A percentile compares a stretch with the other conserved stretches of the same genome.
These are phyloP conservation scores for Drosophila ercepeae DNA, from an alignment of 1,140 invertebrate genomes.

Conservation along the genomic window DNA sequence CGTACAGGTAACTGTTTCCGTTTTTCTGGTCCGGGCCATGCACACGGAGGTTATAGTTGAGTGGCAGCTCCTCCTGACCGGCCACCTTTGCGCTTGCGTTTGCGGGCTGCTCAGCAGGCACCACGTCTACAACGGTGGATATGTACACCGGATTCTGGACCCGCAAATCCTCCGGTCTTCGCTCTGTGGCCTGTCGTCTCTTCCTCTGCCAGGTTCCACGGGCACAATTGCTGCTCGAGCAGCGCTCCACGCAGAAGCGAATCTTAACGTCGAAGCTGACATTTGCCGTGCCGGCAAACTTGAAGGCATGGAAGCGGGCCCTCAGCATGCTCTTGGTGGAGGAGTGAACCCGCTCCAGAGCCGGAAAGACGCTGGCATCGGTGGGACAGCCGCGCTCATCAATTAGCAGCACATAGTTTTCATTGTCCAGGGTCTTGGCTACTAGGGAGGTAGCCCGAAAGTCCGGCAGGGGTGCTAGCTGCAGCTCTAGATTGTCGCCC, in stretches of 20 bases:
- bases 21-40: constrained; percentile 77
- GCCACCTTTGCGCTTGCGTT: constrained; percentile 32
- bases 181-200: constrained; percentile 33
- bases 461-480: constrained; percentile 67
- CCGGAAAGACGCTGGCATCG: constrained; percentile 84
- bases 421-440: constrained; percentile 84
- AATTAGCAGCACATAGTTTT: constrained; percentile 85
- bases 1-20: constrained; percentile 83
- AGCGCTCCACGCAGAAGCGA: constrained; percentile 83
- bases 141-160: constrained; percentile 75
- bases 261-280: constrained; percentile 85
- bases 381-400: constrained; percentile 88
- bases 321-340: constrained; percentile 75
- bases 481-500: constrained; percentile 43
- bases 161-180: constrained; percentile 40
- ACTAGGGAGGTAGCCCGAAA: constrained; percentile 74
- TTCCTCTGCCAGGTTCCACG: constrained; percentile 37
- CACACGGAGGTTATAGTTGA: constrained; percentile 84
- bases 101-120: not conserved
- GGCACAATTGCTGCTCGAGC: constrained; percentile 74
- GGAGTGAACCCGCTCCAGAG: constrained; percentile 66
- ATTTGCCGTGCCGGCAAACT: constrained; percentile 84
- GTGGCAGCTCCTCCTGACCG: constrained; percentile 72
- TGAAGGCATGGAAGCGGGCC: constrained; percentile 85
- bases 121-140: constrained; percentile 71